Percentiles rank a stretch among this genome's conserved stretches.
phyloP scores from a whole-genome alignment of 2,888 invertebrate genomes.

The Thymelicus acteon region DNA sequence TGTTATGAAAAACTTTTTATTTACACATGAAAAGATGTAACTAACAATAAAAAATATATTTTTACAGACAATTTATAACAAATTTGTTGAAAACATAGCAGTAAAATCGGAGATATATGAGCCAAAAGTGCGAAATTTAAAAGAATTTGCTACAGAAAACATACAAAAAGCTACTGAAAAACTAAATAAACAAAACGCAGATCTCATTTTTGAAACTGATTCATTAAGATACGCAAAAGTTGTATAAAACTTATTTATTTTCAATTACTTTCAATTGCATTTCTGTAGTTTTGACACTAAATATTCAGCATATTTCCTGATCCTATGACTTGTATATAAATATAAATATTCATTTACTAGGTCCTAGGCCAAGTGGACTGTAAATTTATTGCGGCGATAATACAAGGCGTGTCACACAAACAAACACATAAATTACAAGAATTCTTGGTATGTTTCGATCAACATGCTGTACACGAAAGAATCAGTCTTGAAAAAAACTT shows the following conservation, averaged over 20 bases:
- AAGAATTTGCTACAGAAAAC: conserved; percentile 54
- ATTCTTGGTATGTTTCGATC: conserved; percentile 90
- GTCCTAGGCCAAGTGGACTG: conserved; percentile 90
- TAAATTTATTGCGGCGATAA: conserved; percentile 87
- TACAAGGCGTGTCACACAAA: conserved; percentile 51
- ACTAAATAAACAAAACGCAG: conserved; percentile 58
- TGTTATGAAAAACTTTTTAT: background rate
- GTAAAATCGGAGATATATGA: conserved; percentile 72
- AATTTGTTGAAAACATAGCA: conserved; percentile 78
- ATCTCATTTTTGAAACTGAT: conserved; percentile 62
- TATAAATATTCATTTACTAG: conserved; percentile 58
- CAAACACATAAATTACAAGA: conserved; percentile 63
- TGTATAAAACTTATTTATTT: conserved; percentile 24
- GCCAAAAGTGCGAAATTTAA: conserved; percentile 58
- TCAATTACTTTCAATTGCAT: background rate
- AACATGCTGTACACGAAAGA: conserved; percentile 95
- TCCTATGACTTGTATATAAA: background rate
- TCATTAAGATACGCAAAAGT: conserved; percentile 65
- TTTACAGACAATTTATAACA: conserved; percentile 65
- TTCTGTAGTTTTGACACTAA: background rate
- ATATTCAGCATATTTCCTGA: background rate
- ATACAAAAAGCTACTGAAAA: conserved; percentile 60
- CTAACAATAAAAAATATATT: conserved; percentile 2
- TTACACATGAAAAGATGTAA: too few relatives aligned
- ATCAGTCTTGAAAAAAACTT: conserved; percentile 90